Percentiles rank a stretch among this genome's conserved stretches.
phyloP scores from a whole-genome alignment of 2,888 invertebrate species.

The Eupithecia tripunctaria region DNA sequence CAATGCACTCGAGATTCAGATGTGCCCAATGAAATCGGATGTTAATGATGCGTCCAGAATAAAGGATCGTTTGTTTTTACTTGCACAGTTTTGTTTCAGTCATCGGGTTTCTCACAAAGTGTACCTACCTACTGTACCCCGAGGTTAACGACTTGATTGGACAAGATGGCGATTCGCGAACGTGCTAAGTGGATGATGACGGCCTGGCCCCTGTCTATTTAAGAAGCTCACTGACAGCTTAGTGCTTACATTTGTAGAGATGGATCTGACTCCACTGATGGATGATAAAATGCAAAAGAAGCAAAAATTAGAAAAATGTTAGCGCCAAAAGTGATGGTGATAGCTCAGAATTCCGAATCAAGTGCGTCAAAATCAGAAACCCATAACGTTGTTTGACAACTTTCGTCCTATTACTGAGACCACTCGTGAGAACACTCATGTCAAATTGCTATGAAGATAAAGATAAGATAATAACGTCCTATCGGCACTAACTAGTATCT shows the following conservation, averaged over 20 bases:
- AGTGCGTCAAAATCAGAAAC: background rate
- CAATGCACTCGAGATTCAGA: constrained; percentile 40
- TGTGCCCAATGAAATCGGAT: constrained; percentile 38
- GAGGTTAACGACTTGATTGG: constrained; percentile 81
- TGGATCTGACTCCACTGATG: background rate
- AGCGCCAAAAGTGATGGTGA: background rate
- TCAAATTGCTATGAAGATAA: constrained; percentile 48
- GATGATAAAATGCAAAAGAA: background rate
- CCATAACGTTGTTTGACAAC: background rate
- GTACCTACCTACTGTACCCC: constrained; percentile 46
- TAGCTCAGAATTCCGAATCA: background rate
- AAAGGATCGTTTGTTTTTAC: constrained; percentile 39
- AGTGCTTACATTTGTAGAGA: background rate
- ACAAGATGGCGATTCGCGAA: constrained; percentile 75
- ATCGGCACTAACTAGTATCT: constrained; percentile 58
- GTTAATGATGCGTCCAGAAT: constrained; percentile 41
- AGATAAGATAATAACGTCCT: constrained; percentile 65
- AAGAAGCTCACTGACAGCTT: constrained; percentile 47
- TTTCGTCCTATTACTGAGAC: constrained; percentile 10
- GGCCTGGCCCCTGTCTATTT: constrained; percentile 60
- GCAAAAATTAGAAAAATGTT: background rate
- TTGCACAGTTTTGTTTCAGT: constrained; percentile 35
- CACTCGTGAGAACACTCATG: constrained; percentile 51
- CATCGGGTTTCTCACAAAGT: constrained; percentile 27
- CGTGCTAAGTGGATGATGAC: constrained; percentile 81